A percentile compares a stretch with the other conserved stretches of the same genome.
Evolutionary conservation across 2,888 invertebrate species (phyloP).

Genomic region (Candidula unifasciata): DNA sequence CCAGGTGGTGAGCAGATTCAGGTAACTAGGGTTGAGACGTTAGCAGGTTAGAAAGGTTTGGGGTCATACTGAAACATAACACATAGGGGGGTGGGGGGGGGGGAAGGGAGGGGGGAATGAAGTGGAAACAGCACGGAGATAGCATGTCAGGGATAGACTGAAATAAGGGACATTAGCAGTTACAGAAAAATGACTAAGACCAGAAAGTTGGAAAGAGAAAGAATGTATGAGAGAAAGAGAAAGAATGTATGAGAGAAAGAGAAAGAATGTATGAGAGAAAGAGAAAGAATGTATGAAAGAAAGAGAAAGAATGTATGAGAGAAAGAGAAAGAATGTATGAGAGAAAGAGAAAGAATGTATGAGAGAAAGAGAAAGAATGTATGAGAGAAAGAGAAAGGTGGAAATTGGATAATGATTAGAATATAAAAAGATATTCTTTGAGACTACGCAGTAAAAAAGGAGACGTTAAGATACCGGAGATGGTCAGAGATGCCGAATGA

Average conservation of each 20-base stretch:
- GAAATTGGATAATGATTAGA: no score
- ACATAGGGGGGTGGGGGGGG: neutral
- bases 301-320: neutral
- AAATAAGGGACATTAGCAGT: no score
- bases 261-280: neutral
- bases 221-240: neutral
- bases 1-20: no score
- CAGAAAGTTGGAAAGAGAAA: no score
- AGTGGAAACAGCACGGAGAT: no score
- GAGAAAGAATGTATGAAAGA: neutral
- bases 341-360: neutral
- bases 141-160: no score
- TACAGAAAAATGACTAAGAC: no score
- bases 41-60: no score
- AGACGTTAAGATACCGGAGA: no score
- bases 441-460: no score
- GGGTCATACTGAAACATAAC: neutral
- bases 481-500: neutral
- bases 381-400: neutral
- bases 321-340: neutral
- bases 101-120: neutral
- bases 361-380: neutral
- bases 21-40: no score
- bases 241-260: neutral
- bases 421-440: no score